Base-by-base conservation (phyloP, 2,888 invertebrate genomes). In the Capitulum mitella region DNA sequence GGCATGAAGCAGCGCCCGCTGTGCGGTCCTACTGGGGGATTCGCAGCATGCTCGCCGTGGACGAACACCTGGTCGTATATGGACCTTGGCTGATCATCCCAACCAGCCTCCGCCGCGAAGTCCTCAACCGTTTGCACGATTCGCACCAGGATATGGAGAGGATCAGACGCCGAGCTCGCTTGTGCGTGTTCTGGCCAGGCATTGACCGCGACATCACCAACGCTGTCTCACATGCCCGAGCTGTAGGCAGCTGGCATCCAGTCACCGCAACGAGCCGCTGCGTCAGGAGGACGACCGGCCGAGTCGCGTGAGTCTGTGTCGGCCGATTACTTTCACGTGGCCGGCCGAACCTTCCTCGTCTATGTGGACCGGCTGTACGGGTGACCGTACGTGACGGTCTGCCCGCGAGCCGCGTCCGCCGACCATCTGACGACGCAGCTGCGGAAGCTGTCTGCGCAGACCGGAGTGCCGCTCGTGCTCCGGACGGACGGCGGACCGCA, bases 81-180 rank as follows among this genome's bases (percentile, higher is more conserved):
- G 82, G 81, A 34, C n/a, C 79, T 1, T 37, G 82, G 29, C 80
- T 81, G 1, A 34, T 82, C 22, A 80, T 81, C 43, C 81, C 82
- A 6, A 43, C 1, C 14, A 40, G 12, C 19, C 79, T 81, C 0
- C 75, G 77, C 29, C 32, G 80, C 1, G 70, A 58, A 22, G 54
- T 80, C 10, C 77, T 82, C 12, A 19, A 51, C 0, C 29, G 80
- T n/a, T 78, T 81, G 3, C 81, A 81, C 34, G 54, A 64, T 6
- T 51, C 61, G 22, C 80, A 79, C 54, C 70, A 78, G 14, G 82
- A 81, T 19, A 79, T 82, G 22, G 80, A 80, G 14, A 32, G 61
- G n/a, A 82, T 81, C 78, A 81, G 81, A 34, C 34, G 78, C 14
- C 75, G 81, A 1, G 80, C 82, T 12, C 76, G 81, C 14, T 80